Conservation (phyloP, 2,113 vertebrate genomes). For the Phainopepla nitens region DNA sequence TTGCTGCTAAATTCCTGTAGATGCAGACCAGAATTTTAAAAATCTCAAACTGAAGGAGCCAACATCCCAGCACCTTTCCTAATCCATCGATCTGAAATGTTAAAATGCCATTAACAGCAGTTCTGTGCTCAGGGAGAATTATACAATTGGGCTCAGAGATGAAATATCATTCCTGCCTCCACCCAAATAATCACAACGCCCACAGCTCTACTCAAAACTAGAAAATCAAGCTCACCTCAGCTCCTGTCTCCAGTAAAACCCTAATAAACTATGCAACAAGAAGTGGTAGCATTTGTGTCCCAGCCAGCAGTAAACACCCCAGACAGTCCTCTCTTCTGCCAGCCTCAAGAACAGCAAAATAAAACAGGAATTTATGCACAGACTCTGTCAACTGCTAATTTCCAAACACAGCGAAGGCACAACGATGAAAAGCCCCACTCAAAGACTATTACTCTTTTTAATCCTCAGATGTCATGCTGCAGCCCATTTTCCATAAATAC, state of each 20-base stretch:
- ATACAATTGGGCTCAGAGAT: slow-evolving; percentile 14
- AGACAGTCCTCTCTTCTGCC: background rate
- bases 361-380: background rate
- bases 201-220: slow-evolving; percentile 51
- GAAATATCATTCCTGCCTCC: slow-evolving; percentile 56
- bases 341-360: background rate
- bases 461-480: background rate
- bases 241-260: slow-evolving; percentile 23
- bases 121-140: background rate
- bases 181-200: slow-evolving; percentile 53
- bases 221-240: slow-evolving; percentile 64
- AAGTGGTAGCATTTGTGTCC: background rate
- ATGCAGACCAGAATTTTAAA: background rate
- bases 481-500: background rate
- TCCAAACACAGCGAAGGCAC: background rate
- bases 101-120: background rate
- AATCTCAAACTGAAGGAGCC: background rate
- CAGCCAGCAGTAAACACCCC: background rate
- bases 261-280: slow-evolving; percentile 9
- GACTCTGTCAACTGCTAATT: background rate
- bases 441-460: background rate
- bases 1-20: background rate
- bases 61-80: background rate
- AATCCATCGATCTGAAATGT: background rate
- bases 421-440: background rate